Evolutionary conservation across 2,797 vertebrate species (phyloP).

Genomic region (Sebastes glaucus): DNA sequence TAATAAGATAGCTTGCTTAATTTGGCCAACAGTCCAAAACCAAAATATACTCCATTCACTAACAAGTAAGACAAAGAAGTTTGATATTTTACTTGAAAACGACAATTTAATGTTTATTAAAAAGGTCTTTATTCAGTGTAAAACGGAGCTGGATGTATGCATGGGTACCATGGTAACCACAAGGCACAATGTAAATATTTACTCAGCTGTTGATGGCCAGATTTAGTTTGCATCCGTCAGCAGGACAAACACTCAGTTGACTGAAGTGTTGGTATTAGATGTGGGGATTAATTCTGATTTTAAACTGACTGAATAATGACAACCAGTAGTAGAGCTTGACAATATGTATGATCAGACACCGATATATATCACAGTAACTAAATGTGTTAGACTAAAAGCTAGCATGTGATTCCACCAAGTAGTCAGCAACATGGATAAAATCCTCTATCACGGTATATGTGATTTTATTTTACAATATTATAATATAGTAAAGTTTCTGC

Average conservation of each 20-base stretch:
- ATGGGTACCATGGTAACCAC: background rate
- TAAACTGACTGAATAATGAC: background rate
- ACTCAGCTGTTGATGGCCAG: background rate
- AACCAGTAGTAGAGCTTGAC: background rate
- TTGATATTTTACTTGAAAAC: background rate
- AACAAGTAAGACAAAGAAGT: background rate
- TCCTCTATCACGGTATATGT: too few species aligned
- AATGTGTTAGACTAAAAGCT: too few species aligned
- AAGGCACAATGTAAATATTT: background rate
- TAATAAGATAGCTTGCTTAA: background rate
- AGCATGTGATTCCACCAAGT: too few species aligned
- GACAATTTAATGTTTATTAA: background rate
- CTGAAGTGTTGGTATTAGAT: background rate
- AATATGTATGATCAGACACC: background rate
- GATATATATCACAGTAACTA: background rate
- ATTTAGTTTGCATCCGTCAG: background rate
- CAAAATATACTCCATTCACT: background rate
- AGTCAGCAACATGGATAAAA: too few species aligned
- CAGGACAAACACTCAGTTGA: background rate
- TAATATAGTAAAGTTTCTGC: background rate
- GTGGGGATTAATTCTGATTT: background rate
- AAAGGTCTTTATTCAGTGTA: background rate
- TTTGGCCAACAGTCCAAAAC: background rate
- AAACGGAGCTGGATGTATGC: background rate
- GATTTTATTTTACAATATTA: background rate